A percentile compares a stretch with the other conserved stretches of the same genome.
Conservation (phyloP, 53 echinoderm and acorn worm species). For the Henricia sp. region DNA sequence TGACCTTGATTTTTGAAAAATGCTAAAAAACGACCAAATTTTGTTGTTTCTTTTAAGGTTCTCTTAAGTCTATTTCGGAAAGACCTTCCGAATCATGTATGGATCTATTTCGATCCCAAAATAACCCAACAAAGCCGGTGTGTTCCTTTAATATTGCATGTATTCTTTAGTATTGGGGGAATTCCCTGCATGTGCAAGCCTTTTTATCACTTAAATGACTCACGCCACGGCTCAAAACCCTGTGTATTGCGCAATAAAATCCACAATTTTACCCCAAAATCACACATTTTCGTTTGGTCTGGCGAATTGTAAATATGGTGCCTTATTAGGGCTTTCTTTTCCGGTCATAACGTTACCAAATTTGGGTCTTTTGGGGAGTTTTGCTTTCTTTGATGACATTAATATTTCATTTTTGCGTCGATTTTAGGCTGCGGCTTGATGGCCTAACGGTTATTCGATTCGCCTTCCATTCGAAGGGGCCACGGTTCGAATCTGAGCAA, state of each 20-base stretch:
- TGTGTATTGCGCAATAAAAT: background rate
- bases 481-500: constrained; percentile 24
- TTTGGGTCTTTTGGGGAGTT: background rate
- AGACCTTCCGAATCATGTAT: too few species aligned
- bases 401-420: background rate
- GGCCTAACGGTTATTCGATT: constrained; percentile 33
- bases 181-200: too few species aligned
- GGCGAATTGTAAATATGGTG: background rate
- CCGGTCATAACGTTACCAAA: background rate
- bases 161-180: too few species aligned
- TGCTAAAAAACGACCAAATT: too few species aligned
- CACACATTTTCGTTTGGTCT: background rate
- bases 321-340: background rate
- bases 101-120: too few species aligned
- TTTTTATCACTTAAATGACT: too few species aligned
- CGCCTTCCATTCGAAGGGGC: constrained; percentile 39
- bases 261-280: background rate
- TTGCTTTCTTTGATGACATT: background rate
- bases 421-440: constrained; percentile 38
- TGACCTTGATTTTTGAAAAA: too few species aligned
- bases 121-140: too few species aligned
- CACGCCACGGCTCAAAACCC: too few species aligned
- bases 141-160: too few species aligned
- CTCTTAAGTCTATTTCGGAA: too few species aligned
- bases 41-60: too few species aligned